Base-by-base conservation (phyloP, 2,888 invertebrate genomes). In the Melanostoma scalare region DNA sequence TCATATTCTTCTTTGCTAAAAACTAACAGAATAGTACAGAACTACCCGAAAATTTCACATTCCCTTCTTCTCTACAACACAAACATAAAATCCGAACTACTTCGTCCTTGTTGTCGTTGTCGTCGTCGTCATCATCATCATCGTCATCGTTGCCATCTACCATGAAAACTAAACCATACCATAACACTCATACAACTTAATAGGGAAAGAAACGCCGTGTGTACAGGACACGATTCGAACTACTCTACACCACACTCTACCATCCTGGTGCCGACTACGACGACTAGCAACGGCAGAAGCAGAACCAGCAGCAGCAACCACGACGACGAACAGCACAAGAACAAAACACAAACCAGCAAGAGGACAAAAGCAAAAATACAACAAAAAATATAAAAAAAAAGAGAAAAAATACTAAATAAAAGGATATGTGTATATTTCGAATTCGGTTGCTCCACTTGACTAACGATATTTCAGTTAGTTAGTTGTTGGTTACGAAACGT, bases 401-500 rank as follows among this genome's bases (percentile, higher is more conserved):
- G 10, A 30, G 31, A 52, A 72, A 55, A 76, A 67, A 56, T 38
- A 63, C 20, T 60, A 42, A 74, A 69, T 73, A 82, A 68, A 80
- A 75, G 69, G 76, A 76, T 76, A 85, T 75, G 84, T 65, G 74
- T 85, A 85, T 80, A 76, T 80, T 85, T 85, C 80, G 85, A 85
- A 85, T 85, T 85, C 80, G 80, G 85, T 85, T 85, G 80, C 85
- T 80, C 85, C 85, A 85, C 80, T 80, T 85, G 85, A 80, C 80
- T 85, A 85, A 80, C 80, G 85, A 80, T 85, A 80, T 85, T 85
- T 85, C 85, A 85, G 85, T 85, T 80, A 85, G 85, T 85, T 85
- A 85, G 85, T 80, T 80, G 85, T 76, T 85, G 85, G 85, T 85
- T 85, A 85, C 85, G 85, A 85, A 85, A 85, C 85, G 85, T 76